Evolutionary conservation across 2,888 invertebrate genomes (phyloP).

Genomic region (Nemapogon koenigi): DNA sequence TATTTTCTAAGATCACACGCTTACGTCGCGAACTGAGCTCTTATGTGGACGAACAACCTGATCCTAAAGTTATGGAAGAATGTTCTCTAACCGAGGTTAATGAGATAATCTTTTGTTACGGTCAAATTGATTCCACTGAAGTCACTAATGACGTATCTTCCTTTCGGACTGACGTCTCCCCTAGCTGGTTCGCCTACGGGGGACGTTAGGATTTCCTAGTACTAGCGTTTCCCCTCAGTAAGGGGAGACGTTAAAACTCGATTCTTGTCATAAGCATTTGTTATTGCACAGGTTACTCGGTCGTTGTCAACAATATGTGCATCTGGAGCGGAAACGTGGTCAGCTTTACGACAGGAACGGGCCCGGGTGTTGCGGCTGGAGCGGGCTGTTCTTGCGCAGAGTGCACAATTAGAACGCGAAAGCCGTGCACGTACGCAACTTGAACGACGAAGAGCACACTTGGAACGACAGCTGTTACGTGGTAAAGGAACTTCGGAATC

Average conservation of each 20-base stretch:
- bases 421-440: constrained; percentile 44
- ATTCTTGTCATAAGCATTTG: no score
- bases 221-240: no score
- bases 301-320: constrained; percentile 24
- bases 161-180: no score
- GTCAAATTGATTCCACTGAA: no score
- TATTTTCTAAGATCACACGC: constrained; percentile 37
- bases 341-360: constrained; percentile 41
- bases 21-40: constrained; percentile 36
- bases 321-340: constrained; percentile 43
- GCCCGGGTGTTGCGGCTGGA: constrained; percentile 44
- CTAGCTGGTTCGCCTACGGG: no score
- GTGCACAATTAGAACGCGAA: constrained; percentile 42
- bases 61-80: background rate
- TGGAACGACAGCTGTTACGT: constrained; percentile 38
- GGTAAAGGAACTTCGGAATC: no score
- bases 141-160: no score
- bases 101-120: no score
- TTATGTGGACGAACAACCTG: constrained; percentile 20
- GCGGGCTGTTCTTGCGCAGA: constrained; percentile 43
- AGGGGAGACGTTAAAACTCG: no score
- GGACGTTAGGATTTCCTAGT: no score
- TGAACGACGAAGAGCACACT: constrained; percentile 36
- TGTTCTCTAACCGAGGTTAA: constrained; percentile 16
- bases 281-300: constrained; percentile 1